Conservation (phyloP, 2,888 invertebrate genomes). For the Tetranychus truncatus region DNA sequence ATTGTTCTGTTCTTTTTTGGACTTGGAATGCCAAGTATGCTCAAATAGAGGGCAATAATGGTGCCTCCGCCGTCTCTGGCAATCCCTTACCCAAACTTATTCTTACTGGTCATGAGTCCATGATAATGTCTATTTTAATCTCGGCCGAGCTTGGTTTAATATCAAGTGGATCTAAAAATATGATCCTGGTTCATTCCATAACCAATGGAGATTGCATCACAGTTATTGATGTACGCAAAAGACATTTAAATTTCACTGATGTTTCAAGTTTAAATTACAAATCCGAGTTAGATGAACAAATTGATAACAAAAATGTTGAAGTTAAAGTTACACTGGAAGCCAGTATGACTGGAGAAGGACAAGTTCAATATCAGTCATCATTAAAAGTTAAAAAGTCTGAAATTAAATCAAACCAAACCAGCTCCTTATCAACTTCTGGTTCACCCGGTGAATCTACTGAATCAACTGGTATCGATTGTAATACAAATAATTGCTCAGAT, state of each 20-base stretch:
- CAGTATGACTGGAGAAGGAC: conserved; percentile 15
- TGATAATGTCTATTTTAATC: conserved; percentile 82
- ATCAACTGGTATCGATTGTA: neutral
- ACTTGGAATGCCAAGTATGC: conserved; percentile 65
- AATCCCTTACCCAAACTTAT: conserved; percentile 58
- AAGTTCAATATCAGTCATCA: neutral
- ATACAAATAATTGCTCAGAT: neutral
- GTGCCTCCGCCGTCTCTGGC: conserved; percentile 3
- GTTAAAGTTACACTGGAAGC: conserved; percentile 21
- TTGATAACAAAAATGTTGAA: conserved; percentile 7
- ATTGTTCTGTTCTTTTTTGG: conserved; percentile 95
- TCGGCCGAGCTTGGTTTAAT: conserved; percentile 95
- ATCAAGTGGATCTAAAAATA: conserved; percentile 49
- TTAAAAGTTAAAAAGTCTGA: neutral
- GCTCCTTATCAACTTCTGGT: no score
- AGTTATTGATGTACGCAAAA: conserved; percentile 19
- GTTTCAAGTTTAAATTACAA: neutral
- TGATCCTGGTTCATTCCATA: conserved; percentile 22
- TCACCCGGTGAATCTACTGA: neutral
- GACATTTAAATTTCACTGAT: neutral
- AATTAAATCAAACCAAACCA: no score
- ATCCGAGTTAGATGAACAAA: neutral
- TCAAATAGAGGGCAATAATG: conserved; percentile 21
- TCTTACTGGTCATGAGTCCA: conserved; percentile 89
- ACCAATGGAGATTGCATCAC: conserved; percentile 21